phyloP scores from a whole-genome alignment of 2,888 invertebrate species.

The Acleris cristana region DNA sequence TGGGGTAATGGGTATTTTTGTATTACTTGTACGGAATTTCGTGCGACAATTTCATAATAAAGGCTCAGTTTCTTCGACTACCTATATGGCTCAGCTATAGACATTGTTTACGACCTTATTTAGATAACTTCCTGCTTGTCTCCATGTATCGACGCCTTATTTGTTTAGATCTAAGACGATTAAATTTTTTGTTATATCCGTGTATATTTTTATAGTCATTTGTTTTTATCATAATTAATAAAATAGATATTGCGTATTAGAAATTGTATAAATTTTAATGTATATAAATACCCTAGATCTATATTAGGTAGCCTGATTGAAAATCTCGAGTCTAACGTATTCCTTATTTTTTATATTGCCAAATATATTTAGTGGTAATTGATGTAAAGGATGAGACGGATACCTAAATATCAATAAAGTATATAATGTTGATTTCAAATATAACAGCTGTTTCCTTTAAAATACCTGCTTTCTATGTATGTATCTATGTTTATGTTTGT shows the following conservation, averaged over 20 bases:
- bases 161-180: constrained; percentile 41
- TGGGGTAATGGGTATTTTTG: not conserved
- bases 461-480: constrained; percentile 33
- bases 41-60: too few relatives aligned
- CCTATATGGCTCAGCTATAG: too few relatives aligned
- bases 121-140: constrained; percentile 2
- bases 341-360: constrained; percentile 83
- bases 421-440: constrained; percentile 75
- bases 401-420: constrained; percentile 65
- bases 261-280: constrained; percentile 53
- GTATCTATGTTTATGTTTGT: too few relatives aligned
- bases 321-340: constrained; percentile 77
- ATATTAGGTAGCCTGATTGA: constrained; percentile 72
- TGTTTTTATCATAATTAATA: constrained; percentile 58
- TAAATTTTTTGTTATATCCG: constrained; percentile 57
- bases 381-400: constrained; percentile 70
- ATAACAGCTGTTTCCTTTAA: constrained; percentile 55
- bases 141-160: constrained; percentile 10
- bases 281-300: constrained; percentile 48
- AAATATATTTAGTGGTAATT: constrained; percentile 81
- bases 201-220: constrained; percentile 74
- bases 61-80: too few relatives aligned
- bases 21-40: not conserved
- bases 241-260: constrained; percentile 55
- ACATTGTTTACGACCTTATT: too few relatives aligned